Base-by-base conservation (phyloP, 2,113 vertebrate genomes). In the Martes martes region DNA sequence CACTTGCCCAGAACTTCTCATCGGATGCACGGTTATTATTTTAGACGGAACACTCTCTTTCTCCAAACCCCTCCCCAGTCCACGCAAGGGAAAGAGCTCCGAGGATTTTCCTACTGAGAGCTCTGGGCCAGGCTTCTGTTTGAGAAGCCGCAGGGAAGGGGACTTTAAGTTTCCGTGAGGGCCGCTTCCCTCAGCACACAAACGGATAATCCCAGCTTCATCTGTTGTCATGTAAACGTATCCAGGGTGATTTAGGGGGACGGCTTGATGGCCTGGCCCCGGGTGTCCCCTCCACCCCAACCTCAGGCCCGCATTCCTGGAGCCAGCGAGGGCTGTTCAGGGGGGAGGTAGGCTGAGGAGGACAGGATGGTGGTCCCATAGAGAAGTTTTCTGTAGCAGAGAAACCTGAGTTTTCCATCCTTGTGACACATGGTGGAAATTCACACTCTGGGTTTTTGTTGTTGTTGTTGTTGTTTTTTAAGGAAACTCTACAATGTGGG, bases 1-100 rank as follows among this genome's bases (percentile, higher is more conserved):
- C 57, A 18, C 91, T 95, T 92, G 95, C 93, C 97, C 93, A 93
- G 93, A 94, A 78, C 88, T 69, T 96, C 69, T 82, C 89, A 71
- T 33, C 28, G 16, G 76, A 89, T 67, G 80, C 84, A 65, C 55
- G 39, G 63, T 47, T 89, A 81, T 78, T 76, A 67, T 93, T 97
- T 97, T 42, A 87, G 45, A 71, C 11, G 4, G 59, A 94, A 90
- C 45, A 82, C 71, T n/a, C 10, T 1, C 52, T 59, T 97, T 95
- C 91, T 81, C 39, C 45, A 95, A 52, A 52, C 19, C 6, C 65
- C 14, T 90, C 63, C 47, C 80, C 71, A 67, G 33, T 90, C 82
- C 52, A 82, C 2, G 61, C 0, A 0, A 52, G 76, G 92, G 18
- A 92, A 71, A 94, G 81, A 9, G 65, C 73, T 73, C 10, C 23